phyloP scores from a whole-genome alignment of 2,797 vertebrate species.

The Pyrrhura leucotis region DNA sequence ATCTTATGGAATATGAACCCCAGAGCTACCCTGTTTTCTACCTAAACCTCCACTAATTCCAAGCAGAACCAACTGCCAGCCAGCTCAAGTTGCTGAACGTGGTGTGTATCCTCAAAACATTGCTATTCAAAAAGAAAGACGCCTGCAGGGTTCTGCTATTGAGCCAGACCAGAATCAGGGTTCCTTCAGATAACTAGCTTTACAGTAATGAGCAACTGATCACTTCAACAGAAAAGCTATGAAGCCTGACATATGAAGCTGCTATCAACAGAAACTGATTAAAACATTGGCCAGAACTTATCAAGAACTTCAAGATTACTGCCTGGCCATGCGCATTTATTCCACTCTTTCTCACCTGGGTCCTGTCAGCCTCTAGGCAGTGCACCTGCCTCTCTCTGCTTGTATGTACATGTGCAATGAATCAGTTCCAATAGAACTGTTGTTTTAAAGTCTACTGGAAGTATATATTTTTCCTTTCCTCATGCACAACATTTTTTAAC shows the following conservation, averaged over 20 bases:
- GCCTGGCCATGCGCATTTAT: background rate
- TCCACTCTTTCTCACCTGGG: background rate
- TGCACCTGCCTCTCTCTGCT: background rate
- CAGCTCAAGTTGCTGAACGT: fast-evolving
- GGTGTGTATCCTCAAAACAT: background rate
- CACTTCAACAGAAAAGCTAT: background rate
- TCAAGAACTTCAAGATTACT: background rate
- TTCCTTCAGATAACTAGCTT: background rate
- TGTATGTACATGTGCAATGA: fast-evolving
- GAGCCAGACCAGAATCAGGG: background rate
- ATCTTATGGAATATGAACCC: background rate
- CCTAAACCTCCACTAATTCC: background rate
- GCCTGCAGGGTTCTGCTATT: background rate
- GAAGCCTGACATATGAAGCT: background rate
- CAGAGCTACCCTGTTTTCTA: background rate
- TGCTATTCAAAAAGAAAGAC: background rate
- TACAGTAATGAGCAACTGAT: background rate
- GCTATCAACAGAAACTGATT: background rate
- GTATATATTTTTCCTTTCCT: background rate
- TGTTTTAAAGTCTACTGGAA: background rate
- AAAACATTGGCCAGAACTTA: background rate
- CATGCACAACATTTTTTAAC: background rate
- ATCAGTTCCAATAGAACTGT: background rate
- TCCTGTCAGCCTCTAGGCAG: background rate
- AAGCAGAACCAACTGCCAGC: background rate